These are phyloP conservation scores for Pseudorhiza aurosa DNA, from an alignment of 30 jellyfish, hydroid and myxozoan genomes.

Conservation along the genomic window DNA sequence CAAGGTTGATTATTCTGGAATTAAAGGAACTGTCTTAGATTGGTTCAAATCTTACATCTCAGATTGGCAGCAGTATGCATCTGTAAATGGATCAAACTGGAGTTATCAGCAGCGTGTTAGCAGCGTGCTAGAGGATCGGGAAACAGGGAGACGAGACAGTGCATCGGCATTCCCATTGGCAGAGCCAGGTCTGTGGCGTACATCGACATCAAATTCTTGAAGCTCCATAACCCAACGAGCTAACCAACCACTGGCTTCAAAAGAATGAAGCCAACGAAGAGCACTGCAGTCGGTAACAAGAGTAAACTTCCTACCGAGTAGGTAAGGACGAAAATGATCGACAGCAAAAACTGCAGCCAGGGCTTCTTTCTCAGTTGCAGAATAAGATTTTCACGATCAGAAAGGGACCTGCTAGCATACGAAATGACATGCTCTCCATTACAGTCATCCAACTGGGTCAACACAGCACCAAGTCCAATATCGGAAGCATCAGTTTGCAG, in stretches of 20 bases:
- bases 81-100: neutral
- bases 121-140: too few species aligned
- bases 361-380: constrained; percentile 64
- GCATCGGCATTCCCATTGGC: constrained; percentile 70
- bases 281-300: constrained; percentile 63
- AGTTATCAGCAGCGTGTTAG: too few species aligned
- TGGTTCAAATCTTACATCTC: constrained; percentile 7
- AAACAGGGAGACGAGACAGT: constrained; percentile 57
- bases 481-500: constrained; percentile 58
- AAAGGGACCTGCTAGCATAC: constrained; percentile 49
- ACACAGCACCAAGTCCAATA: constrained; percentile 66
- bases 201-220: constrained; percentile 34
- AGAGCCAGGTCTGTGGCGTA: constrained; percentile 44
- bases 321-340: constrained; percentile 26
- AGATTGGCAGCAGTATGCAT: neutral
- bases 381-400: constrained; percentile 28
- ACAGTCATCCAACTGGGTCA: constrained; percentile 14
- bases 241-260: constrained; percentile 60
- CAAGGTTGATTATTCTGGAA: constrained; percentile 1
- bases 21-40: neutral
- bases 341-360: constrained; percentile 53
- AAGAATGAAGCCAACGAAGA: constrained; percentile 64
- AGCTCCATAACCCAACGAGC: constrained; percentile 77
- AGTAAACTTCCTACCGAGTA: constrained; percentile 47
- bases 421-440: constrained; percentile 43